A percentile compares a stretch with the other conserved stretches of the same genome.
Evolutionary conservation across 2,888 invertebrate genomes (phyloP).

Genomic region (Ceratothoa steindachneri): DNA sequence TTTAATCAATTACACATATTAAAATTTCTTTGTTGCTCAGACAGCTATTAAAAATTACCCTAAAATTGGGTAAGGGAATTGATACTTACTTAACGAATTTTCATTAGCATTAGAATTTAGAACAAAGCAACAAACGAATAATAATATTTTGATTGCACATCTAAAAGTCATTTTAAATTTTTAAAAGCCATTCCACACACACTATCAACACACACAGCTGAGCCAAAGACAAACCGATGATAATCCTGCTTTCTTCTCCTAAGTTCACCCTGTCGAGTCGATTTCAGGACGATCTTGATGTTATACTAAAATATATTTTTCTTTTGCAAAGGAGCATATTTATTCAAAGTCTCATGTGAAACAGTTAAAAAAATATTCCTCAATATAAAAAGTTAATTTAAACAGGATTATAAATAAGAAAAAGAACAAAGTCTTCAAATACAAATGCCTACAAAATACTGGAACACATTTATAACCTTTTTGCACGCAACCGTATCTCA

Average conservation of each 20-base stretch:
- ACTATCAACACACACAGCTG: not conserved
- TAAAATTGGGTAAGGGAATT: too few relatives aligned
- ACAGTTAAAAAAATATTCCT: too few relatives aligned
- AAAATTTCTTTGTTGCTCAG: too few relatives aligned
- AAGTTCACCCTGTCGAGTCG: not conserved
- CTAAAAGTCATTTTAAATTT: not conserved
- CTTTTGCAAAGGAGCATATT: too few relatives aligned
- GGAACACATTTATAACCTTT: slow-evolving; percentile 31
- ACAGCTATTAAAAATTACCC: too few relatives aligned
- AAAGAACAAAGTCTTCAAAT: not conserved
- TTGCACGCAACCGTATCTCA: slow-evolving; percentile 17
- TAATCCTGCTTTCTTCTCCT: not conserved
- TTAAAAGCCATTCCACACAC: not conserved
- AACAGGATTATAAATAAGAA: too few relatives aligned
- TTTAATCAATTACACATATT: too few relatives aligned
- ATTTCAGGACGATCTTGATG: not conserved
- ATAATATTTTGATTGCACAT: not conserved
- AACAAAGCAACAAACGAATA: not conserved
- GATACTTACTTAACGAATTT: not conserved
- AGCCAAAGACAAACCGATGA: not conserved
- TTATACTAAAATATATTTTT: not conserved
- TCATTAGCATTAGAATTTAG: not conserved
- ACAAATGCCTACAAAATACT: slow-evolving; percentile 20
- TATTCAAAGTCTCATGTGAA: too few relatives aligned
- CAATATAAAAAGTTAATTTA: too few relatives aligned